A percentile compares a stretch with the other conserved stretches of the same genome.
phyloP scores from a whole-genome alignment of 2,113 vertebrate species.

The Spermophilus dauricus region DNA sequence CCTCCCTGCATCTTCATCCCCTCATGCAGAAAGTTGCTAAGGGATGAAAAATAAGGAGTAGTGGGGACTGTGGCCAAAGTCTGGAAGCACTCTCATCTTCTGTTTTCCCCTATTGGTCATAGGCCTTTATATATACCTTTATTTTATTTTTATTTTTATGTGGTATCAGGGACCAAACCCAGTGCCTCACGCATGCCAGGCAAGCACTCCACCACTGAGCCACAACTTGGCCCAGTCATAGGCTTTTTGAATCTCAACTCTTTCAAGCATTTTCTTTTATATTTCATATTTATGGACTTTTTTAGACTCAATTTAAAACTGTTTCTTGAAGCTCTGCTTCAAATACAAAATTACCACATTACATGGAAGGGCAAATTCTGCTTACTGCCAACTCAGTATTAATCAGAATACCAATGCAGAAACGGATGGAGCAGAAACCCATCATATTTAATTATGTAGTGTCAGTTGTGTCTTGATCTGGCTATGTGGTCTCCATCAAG shows the following conservation, averaged over 20 bases:
- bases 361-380: background rate
- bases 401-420: background rate
- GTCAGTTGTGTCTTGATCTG: background rate
- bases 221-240: background rate
- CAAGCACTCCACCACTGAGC: too few species aligned
- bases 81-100: background rate
- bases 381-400: background rate
- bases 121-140: too few species aligned
- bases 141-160: too few species aligned
- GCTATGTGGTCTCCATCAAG: background rate
- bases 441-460: background rate
- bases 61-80: background rate
- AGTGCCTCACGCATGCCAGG: too few species aligned
- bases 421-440: background rate
- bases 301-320: background rate
- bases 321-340: background rate
- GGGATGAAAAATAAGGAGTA: background rate
- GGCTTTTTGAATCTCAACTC: background rate
- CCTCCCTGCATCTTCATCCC: background rate
- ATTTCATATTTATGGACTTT: background rate
- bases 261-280: background rate
- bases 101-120: background rate
- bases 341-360: background rate
- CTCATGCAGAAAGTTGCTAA: background rate
- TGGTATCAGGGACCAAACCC: too few species aligned